Evolutionary conservation across 2,888 invertebrate species (phyloP).

Genomic region (Mythimna lalbum): DNA sequence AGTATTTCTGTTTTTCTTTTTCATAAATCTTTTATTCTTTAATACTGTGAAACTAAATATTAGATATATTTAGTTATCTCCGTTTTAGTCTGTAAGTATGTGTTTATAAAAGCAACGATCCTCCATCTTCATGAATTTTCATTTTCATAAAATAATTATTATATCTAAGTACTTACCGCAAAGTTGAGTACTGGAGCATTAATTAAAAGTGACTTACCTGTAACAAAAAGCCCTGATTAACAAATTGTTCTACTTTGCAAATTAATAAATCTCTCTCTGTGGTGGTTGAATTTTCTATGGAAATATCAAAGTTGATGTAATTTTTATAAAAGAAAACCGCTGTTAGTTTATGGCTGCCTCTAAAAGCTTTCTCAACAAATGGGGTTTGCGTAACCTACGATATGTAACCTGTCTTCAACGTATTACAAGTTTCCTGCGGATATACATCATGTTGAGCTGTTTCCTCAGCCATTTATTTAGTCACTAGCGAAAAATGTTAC

Average conservation of each 20-base stretch:
- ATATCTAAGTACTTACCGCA: conserved; percentile 52
- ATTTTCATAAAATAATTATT: background rate
- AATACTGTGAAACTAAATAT: background rate
- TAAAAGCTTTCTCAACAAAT: conserved; percentile 77
- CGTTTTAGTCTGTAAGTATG: background rate
- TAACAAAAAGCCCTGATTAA: conserved; percentile 45
- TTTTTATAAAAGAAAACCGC: conserved; percentile 62
- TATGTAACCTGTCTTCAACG: conserved; percentile 80
- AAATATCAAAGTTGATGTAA: conserved; percentile 12
- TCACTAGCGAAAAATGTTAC: conserved; percentile 75
- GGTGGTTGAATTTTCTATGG: conserved; percentile 10
- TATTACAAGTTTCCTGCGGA: conserved; percentile 79
- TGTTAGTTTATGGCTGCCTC: conserved; percentile 71
- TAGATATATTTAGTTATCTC: background rate
- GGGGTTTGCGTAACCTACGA: conserved; percentile 76
- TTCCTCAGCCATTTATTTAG: conserved; percentile 79
- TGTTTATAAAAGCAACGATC: background rate
- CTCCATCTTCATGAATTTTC: background rate
- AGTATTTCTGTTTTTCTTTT: background rate
- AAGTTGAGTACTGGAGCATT: conserved; percentile 2
- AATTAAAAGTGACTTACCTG: conserved; percentile 54
- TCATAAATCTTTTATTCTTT: background rate
- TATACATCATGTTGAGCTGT: conserved; percentile 80
- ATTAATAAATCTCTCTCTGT: background rate
- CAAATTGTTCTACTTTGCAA: conserved; percentile 6